A percentile compares a stretch with the other conserved stretches of the same genome.
Evolutionary conservation across 2,113 vertebrate genomes (phyloP).

Genomic region (Sceloporus undulatus): DNA sequence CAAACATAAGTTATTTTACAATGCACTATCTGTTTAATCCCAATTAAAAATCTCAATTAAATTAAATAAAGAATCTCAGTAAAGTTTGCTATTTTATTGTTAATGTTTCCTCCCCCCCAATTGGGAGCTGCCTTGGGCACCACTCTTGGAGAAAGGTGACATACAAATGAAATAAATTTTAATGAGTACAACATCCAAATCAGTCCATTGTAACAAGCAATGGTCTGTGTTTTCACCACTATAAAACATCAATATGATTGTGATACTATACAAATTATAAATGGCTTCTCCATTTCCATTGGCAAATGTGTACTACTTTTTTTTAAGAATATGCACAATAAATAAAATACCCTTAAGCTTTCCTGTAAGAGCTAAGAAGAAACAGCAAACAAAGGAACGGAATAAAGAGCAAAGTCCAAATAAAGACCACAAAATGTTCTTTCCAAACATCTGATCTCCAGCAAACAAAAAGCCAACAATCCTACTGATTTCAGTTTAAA

Average conservation of each 20-base stretch:
- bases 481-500: background rate
- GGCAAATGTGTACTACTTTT: background rate
- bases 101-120: too few species aligned
- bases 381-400: background rate
- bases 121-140: too few species aligned
- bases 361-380: background rate
- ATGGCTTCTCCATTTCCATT: background rate
- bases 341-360: background rate
- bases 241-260: too few species aligned
- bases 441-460: background rate
- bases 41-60: too few species aligned
- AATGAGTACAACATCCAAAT: background rate
- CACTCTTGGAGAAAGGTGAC: too few species aligned
- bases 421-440: background rate
- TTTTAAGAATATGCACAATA: background rate
- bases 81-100: too few species aligned
- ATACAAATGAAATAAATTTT: too few species aligned
- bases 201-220: background rate
- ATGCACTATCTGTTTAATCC: too few species aligned
- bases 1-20: too few species aligned
- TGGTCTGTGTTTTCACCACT: background rate
- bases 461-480: background rate
- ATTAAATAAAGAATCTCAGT: too few species aligned
- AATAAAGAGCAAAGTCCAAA: background rate
- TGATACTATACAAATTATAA: too few species aligned